Percentiles rank a stretch among this genome's conserved stretches.
phyloP scores from a whole-genome alignment of 92 coral and sea anemone genomes.

The Desmophyllum pertusum region DNA sequence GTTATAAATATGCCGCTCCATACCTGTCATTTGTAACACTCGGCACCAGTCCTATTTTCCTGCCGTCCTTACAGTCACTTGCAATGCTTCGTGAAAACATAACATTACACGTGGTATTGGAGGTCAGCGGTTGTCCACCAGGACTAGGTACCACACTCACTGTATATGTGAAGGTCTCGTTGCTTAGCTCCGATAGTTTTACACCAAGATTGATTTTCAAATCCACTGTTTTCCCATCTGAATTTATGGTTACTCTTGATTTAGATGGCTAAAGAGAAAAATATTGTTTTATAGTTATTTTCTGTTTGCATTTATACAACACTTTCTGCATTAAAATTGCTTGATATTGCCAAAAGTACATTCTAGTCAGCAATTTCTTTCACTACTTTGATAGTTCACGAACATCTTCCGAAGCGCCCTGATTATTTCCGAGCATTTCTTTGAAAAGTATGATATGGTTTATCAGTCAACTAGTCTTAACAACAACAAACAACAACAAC shows the following conservation, averaged over 20 bases:
- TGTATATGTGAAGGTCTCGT: constrained; percentile 65
- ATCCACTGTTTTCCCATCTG: constrained; percentile 71
- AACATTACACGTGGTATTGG: constrained; percentile 47
- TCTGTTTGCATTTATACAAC: not conserved
- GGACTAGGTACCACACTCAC: constrained; percentile 59
- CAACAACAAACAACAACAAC: too few species aligned
- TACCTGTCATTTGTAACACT: constrained; percentile 63
- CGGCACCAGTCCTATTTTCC: constrained; percentile 37
- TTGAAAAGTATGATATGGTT: too few species aligned
- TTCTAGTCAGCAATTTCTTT: too few species aligned
- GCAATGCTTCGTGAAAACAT: constrained; percentile 22
- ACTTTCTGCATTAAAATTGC: not conserved
- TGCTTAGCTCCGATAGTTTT: constrained; percentile 44
- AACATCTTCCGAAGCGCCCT: not conserved
- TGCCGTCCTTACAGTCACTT: constrained; percentile 52
- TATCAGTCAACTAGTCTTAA: too few species aligned
- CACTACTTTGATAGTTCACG: not conserved
- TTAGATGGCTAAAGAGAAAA: constrained; percentile 63
- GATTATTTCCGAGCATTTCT: too few species aligned
- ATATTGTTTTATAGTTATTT: not conserved
- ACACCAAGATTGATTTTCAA: constrained; percentile 52
- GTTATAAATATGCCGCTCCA: not conserved
- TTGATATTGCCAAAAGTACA: too few species aligned
- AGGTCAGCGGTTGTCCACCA: constrained; percentile 39
- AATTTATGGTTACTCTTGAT: constrained; percentile 70